phyloP scores from a whole-genome alignment of 2,797 vertebrate genomes.

The Darevskia mixta region DNA sequence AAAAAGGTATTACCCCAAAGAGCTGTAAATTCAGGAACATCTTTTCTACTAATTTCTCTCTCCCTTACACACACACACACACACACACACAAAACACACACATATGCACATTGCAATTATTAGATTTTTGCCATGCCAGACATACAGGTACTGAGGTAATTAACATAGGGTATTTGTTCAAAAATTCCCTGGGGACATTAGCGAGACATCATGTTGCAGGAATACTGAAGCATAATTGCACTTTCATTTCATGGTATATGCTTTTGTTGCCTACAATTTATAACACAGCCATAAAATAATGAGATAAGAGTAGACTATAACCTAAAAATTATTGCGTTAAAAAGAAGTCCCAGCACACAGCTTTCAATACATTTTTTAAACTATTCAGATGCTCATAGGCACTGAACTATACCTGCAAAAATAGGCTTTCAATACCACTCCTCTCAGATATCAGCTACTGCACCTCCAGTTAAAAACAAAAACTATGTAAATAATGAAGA shows the following conservation, averaged over 20 bases:
- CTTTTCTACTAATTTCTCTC: neutral
- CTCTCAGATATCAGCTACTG: neutral
- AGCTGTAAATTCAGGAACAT: conserved; percentile 35
- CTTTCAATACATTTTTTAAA: neutral
- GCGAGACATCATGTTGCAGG: conserved; percentile 69
- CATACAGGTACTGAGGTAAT: conserved; percentile 75
- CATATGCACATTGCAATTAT: neutral
- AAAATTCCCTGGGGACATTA: conserved; percentile 74
- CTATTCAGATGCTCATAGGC: neutral
- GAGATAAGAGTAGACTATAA: conserved; percentile 14
- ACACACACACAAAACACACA: neutral
- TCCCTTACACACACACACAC: neutral
- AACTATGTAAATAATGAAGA: conserved; percentile 46
- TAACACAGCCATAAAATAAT: conserved; percentile 28
- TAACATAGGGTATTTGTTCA: conserved; percentile 78
- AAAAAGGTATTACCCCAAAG: conserved; percentile 12
- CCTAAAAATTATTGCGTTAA: conserved; percentile 20
- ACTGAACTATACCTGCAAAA: neutral
- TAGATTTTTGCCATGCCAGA: conserved; percentile 79
- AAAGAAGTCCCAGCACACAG: conserved; percentile 16
- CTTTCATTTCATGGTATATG: conserved; percentile 70
- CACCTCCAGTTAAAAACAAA: conserved; percentile 24
- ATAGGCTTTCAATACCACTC: conserved; percentile 13
- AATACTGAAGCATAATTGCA: conserved; percentile 80
- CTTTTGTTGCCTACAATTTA: conserved; percentile 65